Percentiles rank a stretch among this genome's conserved stretches.
Conservation (phyloP, 1,140 invertebrate species). For the Dolichoris vasculosae region DNA sequence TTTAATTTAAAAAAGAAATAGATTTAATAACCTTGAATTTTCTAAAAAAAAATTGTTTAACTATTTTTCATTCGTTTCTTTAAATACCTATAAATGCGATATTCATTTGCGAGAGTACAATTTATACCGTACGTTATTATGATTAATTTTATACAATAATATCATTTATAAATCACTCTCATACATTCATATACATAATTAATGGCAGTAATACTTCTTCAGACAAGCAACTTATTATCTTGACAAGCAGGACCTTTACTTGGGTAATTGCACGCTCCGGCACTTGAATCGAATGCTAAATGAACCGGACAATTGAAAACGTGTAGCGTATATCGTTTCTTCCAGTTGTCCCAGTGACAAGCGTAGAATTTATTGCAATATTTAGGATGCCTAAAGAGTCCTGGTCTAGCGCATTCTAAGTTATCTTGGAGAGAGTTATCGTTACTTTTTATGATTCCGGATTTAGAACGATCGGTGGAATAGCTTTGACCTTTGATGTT, state of each 20-base stretch:
- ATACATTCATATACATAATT: background rate
- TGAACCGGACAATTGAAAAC: constrained; percentile 88
- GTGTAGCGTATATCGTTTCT: constrained; percentile 85
- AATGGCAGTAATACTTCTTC: constrained; percentile 28
- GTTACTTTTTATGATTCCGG: constrained; percentile 66
- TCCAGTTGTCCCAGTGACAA: constrained; percentile 88
- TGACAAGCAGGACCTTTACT: constrained; percentile 86
- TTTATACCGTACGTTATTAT: background rate
- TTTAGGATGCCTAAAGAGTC: constrained; percentile 87
- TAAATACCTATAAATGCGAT: background rate
- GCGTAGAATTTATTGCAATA: constrained; percentile 90
- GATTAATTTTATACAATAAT: background rate
- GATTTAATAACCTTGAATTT: background rate
- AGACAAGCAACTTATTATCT: constrained; percentile 80
- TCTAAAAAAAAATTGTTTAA: background rate
- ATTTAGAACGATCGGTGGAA: constrained; percentile 76
- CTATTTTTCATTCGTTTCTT: background rate
- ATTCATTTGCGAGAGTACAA: constrained; percentile 4
- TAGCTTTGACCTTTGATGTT: constrained; percentile 46
- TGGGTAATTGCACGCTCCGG: constrained; percentile 89
- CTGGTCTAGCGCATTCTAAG: constrained; percentile 83
- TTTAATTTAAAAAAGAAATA: background rate
- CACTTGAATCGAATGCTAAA: constrained; percentile 83
- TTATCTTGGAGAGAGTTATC: constrained; percentile 79
- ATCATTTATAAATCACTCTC: background rate